Evolutionary conservation across 2,888 invertebrate species (phyloP).

Genomic region (Eupithecia insigniata): DNA sequence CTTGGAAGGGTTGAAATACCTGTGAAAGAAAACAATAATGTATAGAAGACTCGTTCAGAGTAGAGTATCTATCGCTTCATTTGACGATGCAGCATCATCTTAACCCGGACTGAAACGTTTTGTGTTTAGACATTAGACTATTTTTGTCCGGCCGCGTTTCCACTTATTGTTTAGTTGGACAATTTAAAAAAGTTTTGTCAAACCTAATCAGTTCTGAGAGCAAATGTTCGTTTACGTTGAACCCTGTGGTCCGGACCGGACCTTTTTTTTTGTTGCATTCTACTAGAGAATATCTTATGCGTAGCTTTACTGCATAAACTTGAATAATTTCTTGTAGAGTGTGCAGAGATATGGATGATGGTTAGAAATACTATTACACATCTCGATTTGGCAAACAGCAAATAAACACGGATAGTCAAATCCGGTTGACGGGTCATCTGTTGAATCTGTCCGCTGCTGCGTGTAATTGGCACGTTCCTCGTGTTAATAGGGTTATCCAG

Average conservation of each 20-base stretch:
- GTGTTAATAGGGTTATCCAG: slow-evolving; percentile 20
- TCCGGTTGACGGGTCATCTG: slow-evolving; percentile 18
- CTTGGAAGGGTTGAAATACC: slow-evolving; percentile 93
- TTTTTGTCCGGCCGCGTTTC: background rate
- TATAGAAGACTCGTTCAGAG: background rate
- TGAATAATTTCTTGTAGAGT: background rate
- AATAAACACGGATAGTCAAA: slow-evolving; percentile 2
- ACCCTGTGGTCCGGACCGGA: too few species aligned
- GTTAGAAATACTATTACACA: background rate
- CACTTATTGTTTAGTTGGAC: background rate
- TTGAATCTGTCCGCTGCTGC: slow-evolving; percentile 13
- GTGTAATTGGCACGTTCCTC: slow-evolving; percentile 16
- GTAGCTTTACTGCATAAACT: background rate
- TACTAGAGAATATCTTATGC: background rate
- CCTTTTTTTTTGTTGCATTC: background rate
- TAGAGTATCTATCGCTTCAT: background rate
- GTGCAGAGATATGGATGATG: background rate
- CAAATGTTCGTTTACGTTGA: background rate
- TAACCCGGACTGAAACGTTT: too few species aligned
- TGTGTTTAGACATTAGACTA: background rate
- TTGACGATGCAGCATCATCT: background rate
- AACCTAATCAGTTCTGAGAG: too few species aligned
- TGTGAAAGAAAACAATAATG: slow-evolving; percentile 59
- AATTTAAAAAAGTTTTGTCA: too few species aligned
- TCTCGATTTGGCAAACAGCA: background rate